Base-by-base conservation (phyloP, 1,140 invertebrate genomes). In the Bradysia coprophila region DNA sequence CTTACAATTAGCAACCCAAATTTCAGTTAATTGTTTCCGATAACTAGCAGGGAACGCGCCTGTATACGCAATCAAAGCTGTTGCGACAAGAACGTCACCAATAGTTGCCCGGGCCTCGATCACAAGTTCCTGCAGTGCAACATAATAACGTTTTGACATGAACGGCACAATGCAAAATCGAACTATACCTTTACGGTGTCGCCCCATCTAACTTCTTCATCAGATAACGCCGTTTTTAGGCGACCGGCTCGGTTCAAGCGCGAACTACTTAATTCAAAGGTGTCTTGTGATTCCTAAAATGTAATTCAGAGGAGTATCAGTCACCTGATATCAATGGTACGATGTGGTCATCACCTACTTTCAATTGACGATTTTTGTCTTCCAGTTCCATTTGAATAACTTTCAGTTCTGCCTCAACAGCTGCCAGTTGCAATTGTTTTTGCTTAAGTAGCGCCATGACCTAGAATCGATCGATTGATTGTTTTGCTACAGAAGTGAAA, bases 11-110 rank as follows among this genome's bases (percentile, higher is more conserved):
- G 57, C 47, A 1, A 84, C 65, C 88, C 88, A 92, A 18, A 66
- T 58, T 1, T 52, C 40, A 6, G 78, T 66, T 15, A 86, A 66
- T 36, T 81, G 67, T 28, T 78, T 72, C 21, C 88, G 65, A 55
- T 82, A 85, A 32, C 61, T 57, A 38, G 69, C 68, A 0, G 86
- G 88, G 50, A 92, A 92, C 9, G 86, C 84, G 1, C 88, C 88
- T 16, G 90, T 63, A 61, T 93, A 94, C 19, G 87, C 84, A 10
- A 93, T 75, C 43, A 76, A 83, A 18, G 81, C 86, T 6, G 87
- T 77, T 0, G 83, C 82, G 10, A 92, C 69, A 38, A 93, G 66
- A 5, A 84, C 78, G 59, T 92, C 85, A 1, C 88, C 84, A 0
- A 73, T 73, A 3, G 56, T 50, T 39, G 50, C 54, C 23, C 47